Percentiles rank a stretch among this genome's conserved stretches.
These are phyloP conservation scores for Thalassoma bifasciatum DNA, from an alignment of 2,113 vertebrate genomes.

Conservation along the genomic window DNA sequence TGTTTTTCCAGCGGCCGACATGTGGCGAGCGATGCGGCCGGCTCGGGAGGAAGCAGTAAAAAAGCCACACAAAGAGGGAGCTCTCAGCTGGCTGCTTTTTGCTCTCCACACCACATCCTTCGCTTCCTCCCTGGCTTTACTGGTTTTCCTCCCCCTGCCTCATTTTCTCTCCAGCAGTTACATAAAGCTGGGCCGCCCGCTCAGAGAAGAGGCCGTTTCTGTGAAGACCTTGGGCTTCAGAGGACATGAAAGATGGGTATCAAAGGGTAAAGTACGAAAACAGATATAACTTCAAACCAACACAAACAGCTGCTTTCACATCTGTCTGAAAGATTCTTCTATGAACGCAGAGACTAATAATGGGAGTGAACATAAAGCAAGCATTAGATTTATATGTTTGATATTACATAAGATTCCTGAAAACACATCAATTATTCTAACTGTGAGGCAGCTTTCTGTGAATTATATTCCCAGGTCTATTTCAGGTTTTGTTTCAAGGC, in stretches of 20 bases:
- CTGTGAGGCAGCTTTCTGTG: too few relatives aligned
- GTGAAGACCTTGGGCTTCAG: background rate
- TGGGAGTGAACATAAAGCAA: too few relatives aligned
- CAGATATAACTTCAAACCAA: background rate
- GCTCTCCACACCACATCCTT: conserved; percentile 75
- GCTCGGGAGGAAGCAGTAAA: conserved; percentile 70
- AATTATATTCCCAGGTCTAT: too few relatives aligned
- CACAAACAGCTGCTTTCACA: background rate
- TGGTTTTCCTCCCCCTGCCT: conserved; percentile 31
- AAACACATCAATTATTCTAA: too few relatives aligned
- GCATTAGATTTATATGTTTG: too few relatives aligned
- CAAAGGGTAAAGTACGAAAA: background rate
- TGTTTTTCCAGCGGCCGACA: conserved; percentile 51
- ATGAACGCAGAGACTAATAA: too few relatives aligned
- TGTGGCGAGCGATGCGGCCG: conserved; percentile 60
- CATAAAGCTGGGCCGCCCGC: conserved; percentile 7
- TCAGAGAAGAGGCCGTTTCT: background rate
- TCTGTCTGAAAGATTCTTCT: background rate
- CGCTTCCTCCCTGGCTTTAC: conserved; percentile 43
- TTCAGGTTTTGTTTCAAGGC: too few relatives aligned
- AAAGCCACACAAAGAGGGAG: conserved; percentile 60
- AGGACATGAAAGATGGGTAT: background rate
- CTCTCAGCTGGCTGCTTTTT: conserved; percentile 55
- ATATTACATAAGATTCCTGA: too few relatives aligned
- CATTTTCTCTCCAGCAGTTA: conserved; percentile 16